A percentile compares a stretch with the other conserved stretches of the same genome.
Conservation (phyloP, 2,888 invertebrate species). For the Phyllotreta striolata region DNA sequence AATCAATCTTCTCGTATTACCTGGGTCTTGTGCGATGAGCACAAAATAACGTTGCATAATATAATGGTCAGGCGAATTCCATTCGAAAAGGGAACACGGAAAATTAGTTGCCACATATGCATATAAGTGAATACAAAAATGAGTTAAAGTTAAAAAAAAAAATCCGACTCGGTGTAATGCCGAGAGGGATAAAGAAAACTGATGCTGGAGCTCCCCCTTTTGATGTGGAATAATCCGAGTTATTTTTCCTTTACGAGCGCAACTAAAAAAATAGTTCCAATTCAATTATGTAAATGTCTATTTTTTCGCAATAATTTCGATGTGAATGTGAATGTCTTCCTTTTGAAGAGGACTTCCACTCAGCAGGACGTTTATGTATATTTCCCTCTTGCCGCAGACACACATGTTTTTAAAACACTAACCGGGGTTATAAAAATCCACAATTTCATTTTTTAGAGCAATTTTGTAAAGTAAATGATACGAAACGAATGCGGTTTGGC, state of each 20-base stretch:
- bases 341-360: conserved; percentile 32
- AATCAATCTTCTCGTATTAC: conserved; percentile 26
- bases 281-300: conserved; percentile 38
- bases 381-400: conserved; percentile 49
- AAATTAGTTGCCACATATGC: too few species aligned
- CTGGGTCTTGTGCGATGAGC: conserved; percentile 6
- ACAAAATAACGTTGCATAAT: too few species aligned
- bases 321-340: conserved; percentile 34
- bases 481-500: conserved; percentile 60
- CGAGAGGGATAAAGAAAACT: too few species aligned
- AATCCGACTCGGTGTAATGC: too few species aligned
- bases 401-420: conserved; percentile 54
- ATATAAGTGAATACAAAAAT: too few species aligned
- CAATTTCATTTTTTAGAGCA: conserved; percentile 58
- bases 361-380: conserved; percentile 48
- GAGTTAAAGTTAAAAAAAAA: too few species aligned
- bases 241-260: conserved; percentile 8
- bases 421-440: conserved; percentile 53
- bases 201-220: too few species aligned
- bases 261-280: conserved; percentile 28
- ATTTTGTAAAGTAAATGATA: conserved; percentile 61
- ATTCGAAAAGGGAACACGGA: too few species aligned
- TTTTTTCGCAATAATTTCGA: conserved; percentile 35
- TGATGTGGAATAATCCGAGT: background rate
- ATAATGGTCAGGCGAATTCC: too few species aligned